Conservation (phyloP, 1,140 invertebrate genomes). For the Brevipalpus yothersi region DNA sequence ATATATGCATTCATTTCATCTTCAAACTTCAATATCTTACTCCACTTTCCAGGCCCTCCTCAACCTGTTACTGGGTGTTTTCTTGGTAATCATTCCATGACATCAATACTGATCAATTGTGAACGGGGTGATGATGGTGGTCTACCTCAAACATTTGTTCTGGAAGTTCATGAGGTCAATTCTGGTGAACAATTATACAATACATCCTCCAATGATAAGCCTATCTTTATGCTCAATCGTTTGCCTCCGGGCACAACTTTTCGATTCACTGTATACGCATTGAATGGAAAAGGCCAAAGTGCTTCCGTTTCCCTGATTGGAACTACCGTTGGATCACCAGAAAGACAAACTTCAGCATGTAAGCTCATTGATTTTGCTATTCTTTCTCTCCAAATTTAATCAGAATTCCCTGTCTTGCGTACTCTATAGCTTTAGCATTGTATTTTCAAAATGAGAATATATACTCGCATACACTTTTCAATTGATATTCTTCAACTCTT, state of each 20-base stretch:
- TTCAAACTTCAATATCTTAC: too few species aligned
- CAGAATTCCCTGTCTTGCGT: too few species aligned
- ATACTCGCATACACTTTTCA: too few species aligned
- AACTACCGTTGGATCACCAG: constrained; percentile 58
- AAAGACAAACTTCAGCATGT: constrained; percentile 17
- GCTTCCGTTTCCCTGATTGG: constrained; percentile 52
- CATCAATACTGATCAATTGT: constrained; percentile 39
- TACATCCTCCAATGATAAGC: constrained; percentile 17
- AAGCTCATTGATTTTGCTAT: not conserved
- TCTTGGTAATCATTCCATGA: constrained; percentile 14
- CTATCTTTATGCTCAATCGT: constrained; percentile 17
- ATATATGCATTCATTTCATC: too few species aligned
- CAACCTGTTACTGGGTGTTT: constrained; percentile 13
- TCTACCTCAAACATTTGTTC: constrained; percentile 44
- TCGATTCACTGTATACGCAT: constrained; percentile 6
- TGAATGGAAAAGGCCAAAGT: constrained; percentile 26
- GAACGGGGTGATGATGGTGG: constrained; percentile 59
- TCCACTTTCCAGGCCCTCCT: constrained; percentile 12
- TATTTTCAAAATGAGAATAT: too few species aligned
- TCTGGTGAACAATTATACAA: constrained; percentile 27
- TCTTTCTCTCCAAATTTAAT: too few species aligned
- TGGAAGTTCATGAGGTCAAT: constrained; percentile 40
- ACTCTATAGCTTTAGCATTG: too few species aligned
- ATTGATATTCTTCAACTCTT: too few species aligned
- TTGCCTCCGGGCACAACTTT: constrained; percentile 15